Conservation (phyloP, 2,113 vertebrate species). For the Oplegnathus fasciatus region DNA sequence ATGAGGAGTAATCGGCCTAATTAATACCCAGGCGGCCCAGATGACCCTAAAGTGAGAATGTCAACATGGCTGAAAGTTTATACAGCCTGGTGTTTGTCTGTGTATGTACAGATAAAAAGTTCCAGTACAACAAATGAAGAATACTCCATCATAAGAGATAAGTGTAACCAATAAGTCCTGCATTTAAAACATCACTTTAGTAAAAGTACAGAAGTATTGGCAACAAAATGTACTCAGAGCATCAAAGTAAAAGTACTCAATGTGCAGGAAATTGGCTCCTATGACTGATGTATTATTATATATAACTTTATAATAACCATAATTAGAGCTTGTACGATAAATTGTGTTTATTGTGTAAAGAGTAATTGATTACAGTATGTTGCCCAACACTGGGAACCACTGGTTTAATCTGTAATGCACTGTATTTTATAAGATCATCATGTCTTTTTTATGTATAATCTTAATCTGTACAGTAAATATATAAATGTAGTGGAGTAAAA, state of each 20-base stretch:
- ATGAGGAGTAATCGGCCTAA: conserved; percentile 55
- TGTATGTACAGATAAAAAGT: neutral
- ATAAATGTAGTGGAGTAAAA: neutral
- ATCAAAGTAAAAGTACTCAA: neutral
- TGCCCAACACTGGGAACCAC: neutral
- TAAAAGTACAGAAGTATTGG: neutral
- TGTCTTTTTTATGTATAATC: neutral
- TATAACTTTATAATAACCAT: neutral
- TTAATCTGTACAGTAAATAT: neutral
- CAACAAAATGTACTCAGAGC: neutral
- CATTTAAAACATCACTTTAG: neutral
- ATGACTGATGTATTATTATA: neutral
- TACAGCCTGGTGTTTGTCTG: neutral
- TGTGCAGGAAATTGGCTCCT: neutral
- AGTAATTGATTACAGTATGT: neutral
- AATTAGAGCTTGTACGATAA: neutral
- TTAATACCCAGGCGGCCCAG: conserved; percentile 43
- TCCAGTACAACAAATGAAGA: neutral
- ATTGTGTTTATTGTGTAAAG: neutral
- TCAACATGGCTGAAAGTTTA: conserved; percentile 44
- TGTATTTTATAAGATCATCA: neutral
- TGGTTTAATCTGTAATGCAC: neutral
- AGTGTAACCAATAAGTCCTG: neutral
- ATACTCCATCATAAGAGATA: neutral
- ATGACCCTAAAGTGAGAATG: conserved; percentile 65